Evolutionary conservation across 2,888 invertebrate genomes (phyloP).

Genomic region (Tromatobia lineatoria): DNA sequence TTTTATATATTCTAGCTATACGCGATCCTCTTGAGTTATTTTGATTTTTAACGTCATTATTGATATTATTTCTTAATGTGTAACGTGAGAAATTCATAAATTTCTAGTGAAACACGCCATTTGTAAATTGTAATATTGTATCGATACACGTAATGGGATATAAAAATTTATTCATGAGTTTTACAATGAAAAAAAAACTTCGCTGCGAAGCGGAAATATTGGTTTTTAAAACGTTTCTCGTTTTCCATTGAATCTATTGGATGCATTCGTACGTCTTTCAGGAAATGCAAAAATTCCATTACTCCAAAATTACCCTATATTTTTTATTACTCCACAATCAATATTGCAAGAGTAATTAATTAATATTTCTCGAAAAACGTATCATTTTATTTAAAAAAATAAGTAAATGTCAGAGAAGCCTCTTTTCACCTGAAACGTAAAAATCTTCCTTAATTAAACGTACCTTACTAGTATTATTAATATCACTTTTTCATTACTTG

Average conservation of each 20-base stretch:
- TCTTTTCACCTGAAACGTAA: no score
- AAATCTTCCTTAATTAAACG: no score
- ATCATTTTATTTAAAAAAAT: background rate
- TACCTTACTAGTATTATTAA: no score
- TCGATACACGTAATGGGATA: conserved; percentile 60
- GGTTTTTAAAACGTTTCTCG: conserved; percentile 9
- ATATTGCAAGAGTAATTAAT: background rate
- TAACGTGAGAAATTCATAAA: conserved; percentile 28
- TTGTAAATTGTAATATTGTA: conserved; percentile 66
- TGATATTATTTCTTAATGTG: conserved; percentile 55
- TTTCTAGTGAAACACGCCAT: conserved; percentile 38
- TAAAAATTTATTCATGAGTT: conserved; percentile 41
- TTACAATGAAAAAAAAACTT: conserved; percentile 38
- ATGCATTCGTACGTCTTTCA: background rate
- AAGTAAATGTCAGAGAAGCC: no score
- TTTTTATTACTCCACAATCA: background rate
- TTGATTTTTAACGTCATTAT: conserved; percentile 58
- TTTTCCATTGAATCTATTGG: conserved; percentile 23
- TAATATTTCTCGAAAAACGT: background rate
- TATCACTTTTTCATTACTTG: background rate
- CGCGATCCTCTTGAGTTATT: conserved; percentile 74
- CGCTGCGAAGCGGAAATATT: conserved; percentile 25
- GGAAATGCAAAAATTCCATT: no score
- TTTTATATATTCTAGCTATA: conserved; percentile 70
- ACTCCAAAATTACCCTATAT: no score